phyloP scores from a whole-genome alignment of 2,797 vertebrate genomes.

The Macrochelys suwanniensis region DNA sequence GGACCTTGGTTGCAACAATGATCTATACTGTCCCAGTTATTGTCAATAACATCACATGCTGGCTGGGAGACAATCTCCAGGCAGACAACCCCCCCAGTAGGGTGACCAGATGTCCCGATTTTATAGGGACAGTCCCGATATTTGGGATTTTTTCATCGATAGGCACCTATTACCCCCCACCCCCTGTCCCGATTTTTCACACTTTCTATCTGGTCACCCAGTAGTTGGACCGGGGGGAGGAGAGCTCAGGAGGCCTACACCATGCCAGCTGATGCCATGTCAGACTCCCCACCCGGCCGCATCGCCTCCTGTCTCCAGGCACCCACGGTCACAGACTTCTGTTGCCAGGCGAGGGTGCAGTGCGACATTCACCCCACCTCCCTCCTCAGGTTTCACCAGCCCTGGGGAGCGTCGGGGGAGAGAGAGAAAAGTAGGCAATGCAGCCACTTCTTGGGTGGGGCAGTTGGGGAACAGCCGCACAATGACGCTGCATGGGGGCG shows the following conservation, averaged over 20 bases:
- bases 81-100: no score
- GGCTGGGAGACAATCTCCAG: not conserved
- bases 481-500: not conserved
- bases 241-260: not conserved
- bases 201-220: no score
- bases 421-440: not conserved
- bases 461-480: not conserved
- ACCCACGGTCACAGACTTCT: not conserved
- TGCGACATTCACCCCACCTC: not conserved
- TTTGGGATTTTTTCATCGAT: no score
- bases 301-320: not conserved
- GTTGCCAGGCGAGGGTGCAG: not conserved
- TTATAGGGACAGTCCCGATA: no score
- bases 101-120: no score
- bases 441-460: no score
- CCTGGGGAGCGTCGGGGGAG: accelerated
- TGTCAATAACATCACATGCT: no score
- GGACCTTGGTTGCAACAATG: no score
- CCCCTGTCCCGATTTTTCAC: no score
- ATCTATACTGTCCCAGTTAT: no score
- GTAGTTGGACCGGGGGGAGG: not conserved
- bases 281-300: not conserved
- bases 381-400: not conserved
- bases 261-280: not conserved
- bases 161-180: no score